Conservation (phyloP, 1,140 invertebrate species). For the Cecropterus lyciades region DNA sequence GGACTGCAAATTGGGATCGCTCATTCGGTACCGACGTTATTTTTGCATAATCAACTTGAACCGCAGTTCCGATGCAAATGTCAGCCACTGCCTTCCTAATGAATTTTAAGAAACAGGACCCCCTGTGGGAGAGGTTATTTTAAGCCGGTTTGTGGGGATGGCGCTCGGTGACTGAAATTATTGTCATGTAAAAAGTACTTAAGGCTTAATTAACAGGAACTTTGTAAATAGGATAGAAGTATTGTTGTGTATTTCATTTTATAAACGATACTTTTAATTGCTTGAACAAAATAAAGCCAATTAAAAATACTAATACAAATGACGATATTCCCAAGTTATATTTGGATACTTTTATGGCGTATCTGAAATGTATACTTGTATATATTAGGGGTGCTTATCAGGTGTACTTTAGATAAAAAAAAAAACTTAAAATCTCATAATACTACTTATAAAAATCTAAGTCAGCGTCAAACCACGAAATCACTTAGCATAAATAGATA, state of each 20-base stretch:
- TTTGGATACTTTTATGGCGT: no score
- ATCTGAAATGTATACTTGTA: no score
- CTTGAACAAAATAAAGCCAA: no score
- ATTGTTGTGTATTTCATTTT: no score
- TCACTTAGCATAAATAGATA: background rate
- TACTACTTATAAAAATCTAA: no score
- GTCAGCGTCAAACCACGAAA: background rate
- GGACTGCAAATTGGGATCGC: slow-evolving; percentile 63
- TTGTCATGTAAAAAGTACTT: background rate
- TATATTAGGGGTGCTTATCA: no score
- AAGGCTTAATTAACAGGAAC: background rate
- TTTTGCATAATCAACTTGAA: slow-evolving; percentile 74
- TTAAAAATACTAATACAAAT: no score
- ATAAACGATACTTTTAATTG: no score
- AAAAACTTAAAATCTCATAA: no score
- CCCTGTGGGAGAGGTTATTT: slow-evolving; percentile 38
- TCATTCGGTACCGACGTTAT: slow-evolving; percentile 54
- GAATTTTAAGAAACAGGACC: slow-evolving; percentile 60
- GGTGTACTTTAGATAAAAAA: no score
- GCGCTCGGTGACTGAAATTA: background rate
- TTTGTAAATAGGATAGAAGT: background rate
- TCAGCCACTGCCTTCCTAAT: slow-evolving; percentile 52
- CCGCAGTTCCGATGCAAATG: slow-evolving; percentile 73
- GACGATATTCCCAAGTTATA: no score
- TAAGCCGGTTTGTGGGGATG: slow-evolving; percentile 7